A percentile compares a stretch with the other conserved stretches of the same genome.
Conservation (phyloP, 2,797 vertebrate species). For the Acanthornis magna region DNA sequence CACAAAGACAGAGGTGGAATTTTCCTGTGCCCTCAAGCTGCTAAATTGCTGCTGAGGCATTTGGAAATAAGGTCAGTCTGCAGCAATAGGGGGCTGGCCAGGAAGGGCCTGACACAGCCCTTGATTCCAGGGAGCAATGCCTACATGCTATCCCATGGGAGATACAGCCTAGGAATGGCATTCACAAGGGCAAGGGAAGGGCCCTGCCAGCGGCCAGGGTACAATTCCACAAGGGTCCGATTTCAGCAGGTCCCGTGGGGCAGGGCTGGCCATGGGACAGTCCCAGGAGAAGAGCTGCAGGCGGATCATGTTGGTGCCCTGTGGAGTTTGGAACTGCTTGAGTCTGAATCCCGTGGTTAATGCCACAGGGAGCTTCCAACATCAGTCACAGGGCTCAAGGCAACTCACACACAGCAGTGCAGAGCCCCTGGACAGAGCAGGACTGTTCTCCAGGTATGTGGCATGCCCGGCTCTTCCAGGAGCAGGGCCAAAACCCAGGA, state of each 20-base stretch:
- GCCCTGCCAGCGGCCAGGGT: not conserved
- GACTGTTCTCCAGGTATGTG: not conserved
- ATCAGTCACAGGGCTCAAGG: fast-evolving
- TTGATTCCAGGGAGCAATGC: fast-evolving
- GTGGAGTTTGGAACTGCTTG: not conserved
- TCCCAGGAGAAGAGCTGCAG: not conserved
- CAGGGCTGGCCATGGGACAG: not conserved
- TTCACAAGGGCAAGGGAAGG: not conserved
- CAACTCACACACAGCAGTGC: fast-evolving
- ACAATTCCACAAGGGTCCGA: not conserved
- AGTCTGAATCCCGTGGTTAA: not conserved
- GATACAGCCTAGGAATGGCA: not conserved
- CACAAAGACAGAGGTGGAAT: not conserved
- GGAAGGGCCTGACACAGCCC: not conserved
- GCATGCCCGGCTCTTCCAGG: not conserved
- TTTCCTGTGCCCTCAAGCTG: not conserved
- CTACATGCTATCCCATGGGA: not conserved
- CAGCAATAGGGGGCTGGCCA: not conserved
- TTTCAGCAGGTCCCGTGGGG: not conserved
- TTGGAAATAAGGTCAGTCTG: not conserved
- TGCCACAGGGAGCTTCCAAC: not conserved
- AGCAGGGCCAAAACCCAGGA: not conserved
- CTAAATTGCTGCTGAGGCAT: not conserved
- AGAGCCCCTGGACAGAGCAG: not conserved
- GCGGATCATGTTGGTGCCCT: fast-evolving